Base-by-base conservation (phyloP, 2,888 invertebrate species). In the Tetrapedia diversipes region DNA sequence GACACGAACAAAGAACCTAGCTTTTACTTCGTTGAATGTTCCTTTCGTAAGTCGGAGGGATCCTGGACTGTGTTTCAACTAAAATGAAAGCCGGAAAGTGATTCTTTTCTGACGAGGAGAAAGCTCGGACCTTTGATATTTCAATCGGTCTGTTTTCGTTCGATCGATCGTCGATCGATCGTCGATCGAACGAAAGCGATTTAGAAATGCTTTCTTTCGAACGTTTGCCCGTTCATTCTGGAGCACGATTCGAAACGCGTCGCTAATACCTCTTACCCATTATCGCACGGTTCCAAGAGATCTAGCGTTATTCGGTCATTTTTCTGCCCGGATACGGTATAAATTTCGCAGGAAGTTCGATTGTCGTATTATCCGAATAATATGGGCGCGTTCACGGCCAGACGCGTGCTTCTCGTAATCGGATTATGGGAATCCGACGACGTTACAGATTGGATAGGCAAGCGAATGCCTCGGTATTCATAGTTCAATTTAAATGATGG, bases 1-100 rank as follows among this genome's bases (percentile, higher is more conserved):
- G 27, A 43, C 32, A 16, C 39, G 51, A 32, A 61, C 59, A 68
- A 68, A 77, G 59, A 54, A 56, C 59, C 59, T 11, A 8, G 67
- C 77, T 69, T 51, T 43, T 69, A 72, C 77, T 64, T 51, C 63
- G 70, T 72, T 60, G 54, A 65, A 54, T 32, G 54, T 32, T 6
- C 54, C 19, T 19, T 22, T 54, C 51, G 29, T 49, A 59, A 53
- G 32, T 47, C 64, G 22, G 7, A 24, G 37, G 39, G 7, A 41
- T 43, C 22, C 32, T 22, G n/a, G 27, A 24, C 19, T 45, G 51
- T 22, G 29, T 53, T 43, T 29, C 43, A 27, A 29, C 14, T 14
- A 10, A 29, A 57, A 66, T 34, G 19, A 24, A 34, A 65, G 14
- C n/a, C 8, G 24, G 41, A n/a, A 43, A 8, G 27, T 39, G 41